Evolutionary conservation across 53 echinoderm and acorn worm genomes (phyloP).

Genomic region (Echinometra lucunter): DNA sequence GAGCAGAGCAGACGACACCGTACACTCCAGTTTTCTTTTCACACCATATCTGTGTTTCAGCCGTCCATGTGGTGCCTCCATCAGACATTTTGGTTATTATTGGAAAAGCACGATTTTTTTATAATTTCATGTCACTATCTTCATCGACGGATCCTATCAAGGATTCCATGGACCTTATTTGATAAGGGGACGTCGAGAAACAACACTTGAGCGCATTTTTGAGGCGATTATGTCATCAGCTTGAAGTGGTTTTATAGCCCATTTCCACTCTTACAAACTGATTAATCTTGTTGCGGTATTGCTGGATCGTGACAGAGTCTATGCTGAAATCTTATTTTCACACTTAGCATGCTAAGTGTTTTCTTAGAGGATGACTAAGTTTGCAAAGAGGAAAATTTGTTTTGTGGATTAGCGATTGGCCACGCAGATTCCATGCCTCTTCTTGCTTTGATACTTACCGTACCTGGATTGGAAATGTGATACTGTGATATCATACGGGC

Average conservation of each 20-base stretch:
- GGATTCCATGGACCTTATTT: background rate
- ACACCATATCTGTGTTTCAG: background rate
- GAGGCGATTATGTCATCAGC: conserved; percentile 6
- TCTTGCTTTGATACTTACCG: background rate
- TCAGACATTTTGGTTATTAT: background rate
- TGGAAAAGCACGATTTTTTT: background rate
- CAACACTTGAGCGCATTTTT: background rate
- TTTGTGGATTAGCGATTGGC: background rate
- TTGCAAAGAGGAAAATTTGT: background rate
- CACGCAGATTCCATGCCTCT: background rate
- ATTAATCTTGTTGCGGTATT: conserved; percentile 4
- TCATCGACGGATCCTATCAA: background rate
- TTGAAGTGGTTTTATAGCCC: conserved; percentile 29
- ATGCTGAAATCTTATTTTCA: background rate
- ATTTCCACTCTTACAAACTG: background rate
- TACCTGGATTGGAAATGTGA: background rate
- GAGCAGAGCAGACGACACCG: background rate
- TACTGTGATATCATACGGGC: background rate
- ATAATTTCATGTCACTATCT: background rate
- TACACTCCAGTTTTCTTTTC: background rate
- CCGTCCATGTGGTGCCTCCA: background rate
- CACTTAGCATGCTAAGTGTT: background rate
- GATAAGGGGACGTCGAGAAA: background rate
- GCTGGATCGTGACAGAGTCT: background rate
- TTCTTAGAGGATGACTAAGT: conserved; percentile 38